A percentile compares a stretch with the other conserved stretches of the same genome.
phyloP scores from a whole-genome alignment of 2,888 invertebrate genomes.

The Ellobium chinense region DNA sequence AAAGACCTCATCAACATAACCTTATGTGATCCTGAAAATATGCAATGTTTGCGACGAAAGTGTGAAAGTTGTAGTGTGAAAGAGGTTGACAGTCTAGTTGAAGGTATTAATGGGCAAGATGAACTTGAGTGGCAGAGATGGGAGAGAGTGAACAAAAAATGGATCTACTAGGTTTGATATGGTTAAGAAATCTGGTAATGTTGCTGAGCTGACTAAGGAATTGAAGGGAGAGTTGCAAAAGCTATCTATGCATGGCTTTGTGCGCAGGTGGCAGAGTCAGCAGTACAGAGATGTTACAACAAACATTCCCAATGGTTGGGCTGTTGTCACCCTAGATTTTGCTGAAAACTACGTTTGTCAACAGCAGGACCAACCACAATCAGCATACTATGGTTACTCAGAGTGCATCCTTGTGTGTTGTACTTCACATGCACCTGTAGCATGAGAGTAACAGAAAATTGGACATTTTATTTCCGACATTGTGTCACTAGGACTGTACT shows the following conservation, averaged over 20 bases:
- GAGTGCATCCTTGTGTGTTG: slow-evolving; percentile 6
- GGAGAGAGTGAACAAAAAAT: background rate
- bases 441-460: background rate
- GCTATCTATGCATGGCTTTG: background rate
- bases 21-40: background rate
- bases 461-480: no score
- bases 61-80: background rate
- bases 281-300: background rate
- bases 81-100: background rate
- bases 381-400: slow-evolving; percentile 34
- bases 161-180: background rate
- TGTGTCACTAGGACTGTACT: no score
- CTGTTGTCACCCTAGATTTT: slow-evolving; percentile 17
- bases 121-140: slow-evolving; percentile 2
- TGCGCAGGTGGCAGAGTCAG: slow-evolving; percentile 13
- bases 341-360: slow-evolving; percentile 37
- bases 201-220: slow-evolving; percentile 10
- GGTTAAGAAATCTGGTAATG: slow-evolving; percentile 23
- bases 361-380: slow-evolving; percentile 35
- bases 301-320: slow-evolving; percentile 30
- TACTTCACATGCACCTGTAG: slow-evolving; percentile 7
- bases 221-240: background rate
- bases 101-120: background rate
- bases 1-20: background rate
- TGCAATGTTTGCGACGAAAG: background rate